Conservation (phyloP, 2,888 invertebrate genomes). For the Hypomecis atomaria region DNA sequence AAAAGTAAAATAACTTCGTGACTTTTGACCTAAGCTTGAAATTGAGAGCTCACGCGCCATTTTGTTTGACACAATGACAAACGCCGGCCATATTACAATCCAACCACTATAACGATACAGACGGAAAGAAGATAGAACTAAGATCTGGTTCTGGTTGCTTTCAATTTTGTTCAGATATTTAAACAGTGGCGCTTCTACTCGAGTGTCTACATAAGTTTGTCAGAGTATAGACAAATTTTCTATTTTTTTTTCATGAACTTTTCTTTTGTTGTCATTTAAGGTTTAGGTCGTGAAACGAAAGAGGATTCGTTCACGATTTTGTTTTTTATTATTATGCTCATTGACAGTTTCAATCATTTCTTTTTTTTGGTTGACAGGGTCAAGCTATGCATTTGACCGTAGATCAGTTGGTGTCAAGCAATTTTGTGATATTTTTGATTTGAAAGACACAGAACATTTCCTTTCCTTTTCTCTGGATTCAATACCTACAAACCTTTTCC, state of each 20-base stretch:
- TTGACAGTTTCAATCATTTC: no score
- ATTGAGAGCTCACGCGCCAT: constrained; percentile 23
- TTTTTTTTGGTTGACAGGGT: no score
- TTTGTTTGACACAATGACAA: constrained; percentile 18
- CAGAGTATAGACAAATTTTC: constrained; percentile 14
- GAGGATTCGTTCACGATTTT: constrained; percentile 13
- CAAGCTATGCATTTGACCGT: no score
- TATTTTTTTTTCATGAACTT: constrained; percentile 15
- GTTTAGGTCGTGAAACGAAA: constrained; percentile 9
- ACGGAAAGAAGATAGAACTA: background rate
- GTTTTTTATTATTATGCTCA: background rate
- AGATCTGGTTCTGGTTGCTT: background rate
- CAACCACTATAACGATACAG: background rate
- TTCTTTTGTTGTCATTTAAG: constrained; percentile 20
- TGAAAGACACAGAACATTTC: no score
- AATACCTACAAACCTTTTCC: no score
- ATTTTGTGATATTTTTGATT: no score
- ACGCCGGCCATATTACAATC: constrained; percentile 2
- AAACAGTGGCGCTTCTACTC: background rate
- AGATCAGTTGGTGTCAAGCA: no score
- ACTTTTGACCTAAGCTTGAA: constrained; percentile 17
- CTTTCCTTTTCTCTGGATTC: no score
- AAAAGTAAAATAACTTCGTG: constrained; percentile 20
- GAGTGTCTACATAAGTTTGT: background rate
- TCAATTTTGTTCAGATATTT: background rate